These are phyloP conservation scores for Nilaparvata lugens DNA, from an alignment of 1,140 invertebrate species.

Conservation along the genomic window DNA sequence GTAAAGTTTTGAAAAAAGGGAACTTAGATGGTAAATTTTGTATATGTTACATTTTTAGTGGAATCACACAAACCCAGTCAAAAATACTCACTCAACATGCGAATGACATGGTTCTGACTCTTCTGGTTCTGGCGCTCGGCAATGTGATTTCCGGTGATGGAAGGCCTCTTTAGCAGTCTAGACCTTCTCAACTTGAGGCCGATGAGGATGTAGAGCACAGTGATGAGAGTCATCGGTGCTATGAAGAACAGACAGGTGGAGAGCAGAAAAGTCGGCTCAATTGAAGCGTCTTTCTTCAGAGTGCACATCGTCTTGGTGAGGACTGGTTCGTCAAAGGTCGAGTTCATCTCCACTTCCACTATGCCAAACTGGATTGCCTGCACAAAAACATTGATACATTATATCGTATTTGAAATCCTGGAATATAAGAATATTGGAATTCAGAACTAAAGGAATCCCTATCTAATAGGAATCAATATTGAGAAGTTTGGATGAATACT, in stretches of 20 bases:
- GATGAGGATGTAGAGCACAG: constrained; percentile 74
- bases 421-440: not conserved
- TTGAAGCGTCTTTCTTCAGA: constrained; percentile 36
- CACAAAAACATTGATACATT: constrained; percentile 7
- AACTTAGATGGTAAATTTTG: too few species aligned
- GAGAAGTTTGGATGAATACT: too few species aligned
- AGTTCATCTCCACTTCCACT: constrained; percentile 34
- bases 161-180: constrained; percentile 37
- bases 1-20: too few species aligned
- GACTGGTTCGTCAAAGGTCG: constrained; percentile 10
- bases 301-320: constrained; percentile 39
- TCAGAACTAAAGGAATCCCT: too few species aligned
- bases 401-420: not conserved
- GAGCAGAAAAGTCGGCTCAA: constrained; percentile 68
- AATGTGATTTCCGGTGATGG: constrained; percentile 5
- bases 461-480: not conserved
- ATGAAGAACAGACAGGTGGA: constrained; percentile 80
- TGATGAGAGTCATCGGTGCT: constrained; percentile 76
- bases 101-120: constrained; percentile 49
- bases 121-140: constrained; percentile 11
- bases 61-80: too few species aligned
- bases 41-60: too few species aligned
- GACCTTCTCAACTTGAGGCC: constrained; percentile 60
- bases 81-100: constrained; percentile 51
- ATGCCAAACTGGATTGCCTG: constrained; percentile 67